A percentile compares a stretch with the other conserved stretches of the same genome.
These are phyloP conservation scores for Xanthorhoe designata DNA, from an alignment of 2,888 invertebrate genomes.

Conservation along the genomic window DNA sequence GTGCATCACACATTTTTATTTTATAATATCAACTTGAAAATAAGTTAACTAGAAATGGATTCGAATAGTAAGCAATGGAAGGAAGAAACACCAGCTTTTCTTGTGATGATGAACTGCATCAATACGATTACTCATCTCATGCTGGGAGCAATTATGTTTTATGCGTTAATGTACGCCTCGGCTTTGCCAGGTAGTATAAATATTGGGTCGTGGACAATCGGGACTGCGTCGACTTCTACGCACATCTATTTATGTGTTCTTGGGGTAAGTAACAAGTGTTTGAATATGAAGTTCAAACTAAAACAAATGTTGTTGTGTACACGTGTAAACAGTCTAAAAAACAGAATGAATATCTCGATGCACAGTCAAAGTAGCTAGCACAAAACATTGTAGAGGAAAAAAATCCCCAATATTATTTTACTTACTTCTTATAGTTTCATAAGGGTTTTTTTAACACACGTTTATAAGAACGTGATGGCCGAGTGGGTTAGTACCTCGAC, in stretches of 20 bases:
- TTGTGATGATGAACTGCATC: not conserved
- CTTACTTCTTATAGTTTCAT: too few species aligned
- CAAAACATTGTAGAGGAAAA: too few species aligned
- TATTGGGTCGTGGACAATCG: slow-evolving; percentile 7
- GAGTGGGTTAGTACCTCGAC: too few species aligned
- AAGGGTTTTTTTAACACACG: too few species aligned
- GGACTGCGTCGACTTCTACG: not conserved
- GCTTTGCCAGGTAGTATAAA: not conserved
- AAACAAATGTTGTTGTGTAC: too few species aligned
- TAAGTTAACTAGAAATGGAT: not conserved
- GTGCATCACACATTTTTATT: not conserved
- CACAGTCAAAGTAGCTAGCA: too few species aligned
- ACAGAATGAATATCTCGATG: too few species aligned
- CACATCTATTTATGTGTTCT: not conserved
- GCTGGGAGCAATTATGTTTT: not conserved
- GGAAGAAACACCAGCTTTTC: not conserved
- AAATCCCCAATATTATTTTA: too few species aligned
- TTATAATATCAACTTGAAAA: not conserved
- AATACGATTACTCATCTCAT: slow-evolving; percentile 3
- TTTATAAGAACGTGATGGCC: too few species aligned
- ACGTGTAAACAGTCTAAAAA: too few species aligned
- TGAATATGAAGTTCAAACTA: not conserved
- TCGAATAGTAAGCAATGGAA: not conserved
- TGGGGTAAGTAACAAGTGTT: not conserved
- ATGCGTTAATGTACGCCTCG: not conserved